Evolutionary conservation across 2,797 vertebrate genomes (phyloP).

Genomic region (Lates japonicus): DNA sequence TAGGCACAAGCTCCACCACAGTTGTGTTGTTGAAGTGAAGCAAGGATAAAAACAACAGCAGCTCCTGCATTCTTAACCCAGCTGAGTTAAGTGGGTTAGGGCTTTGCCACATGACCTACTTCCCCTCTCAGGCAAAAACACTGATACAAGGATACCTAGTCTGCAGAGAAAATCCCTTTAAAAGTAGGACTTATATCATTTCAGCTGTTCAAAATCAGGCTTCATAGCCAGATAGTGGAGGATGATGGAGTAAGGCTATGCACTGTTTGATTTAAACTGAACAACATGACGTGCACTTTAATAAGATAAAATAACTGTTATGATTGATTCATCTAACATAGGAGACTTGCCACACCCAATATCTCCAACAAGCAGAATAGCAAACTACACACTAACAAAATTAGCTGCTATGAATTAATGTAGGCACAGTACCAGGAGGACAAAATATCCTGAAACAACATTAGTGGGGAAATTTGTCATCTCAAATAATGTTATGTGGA

Average conservation of each 20-base stretch:
- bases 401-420: neutral
- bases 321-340: neutral
- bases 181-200: conserved; percentile 58
- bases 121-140: conserved; percentile 59
- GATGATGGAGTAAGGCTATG: neutral
- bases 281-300: neutral
- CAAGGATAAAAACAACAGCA: conserved; percentile 70
- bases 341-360: neutral
- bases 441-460: neutral
- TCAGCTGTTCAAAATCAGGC: conserved; percentile 29
- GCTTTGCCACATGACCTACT: conserved; percentile 78
- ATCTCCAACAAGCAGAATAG: neutral
- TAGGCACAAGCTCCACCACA: conserved; percentile 18
- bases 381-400: neutral
- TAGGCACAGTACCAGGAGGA: neutral
- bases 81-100: conserved; percentile 75
- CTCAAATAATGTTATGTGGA: neutral
- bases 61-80: conserved; percentile 69
- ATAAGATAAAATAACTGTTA: neutral
- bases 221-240: conserved; percentile 13
- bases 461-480: neutral
- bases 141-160: conserved; percentile 52
- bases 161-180: conserved; percentile 62
- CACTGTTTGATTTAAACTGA: conserved; percentile 8
- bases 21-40: conserved; percentile 30